These are phyloP conservation scores for Puma concolor DNA, from an alignment of 2,113 vertebrate genomes.

Conservation along the genomic window DNA sequence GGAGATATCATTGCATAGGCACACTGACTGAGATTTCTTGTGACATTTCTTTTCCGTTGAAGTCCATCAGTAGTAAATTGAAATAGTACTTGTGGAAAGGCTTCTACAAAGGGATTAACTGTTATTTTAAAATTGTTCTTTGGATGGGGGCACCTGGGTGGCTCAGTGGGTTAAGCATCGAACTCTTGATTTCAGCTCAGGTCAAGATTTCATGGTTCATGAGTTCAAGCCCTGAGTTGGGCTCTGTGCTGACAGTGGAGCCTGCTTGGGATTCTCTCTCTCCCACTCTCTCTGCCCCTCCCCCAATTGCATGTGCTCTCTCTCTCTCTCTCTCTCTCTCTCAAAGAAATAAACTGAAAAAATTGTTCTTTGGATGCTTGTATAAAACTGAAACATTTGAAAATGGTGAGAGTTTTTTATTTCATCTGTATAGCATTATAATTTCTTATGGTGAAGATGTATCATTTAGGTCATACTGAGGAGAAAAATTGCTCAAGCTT, in stretches of 20 bases:
- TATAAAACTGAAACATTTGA: not conserved
- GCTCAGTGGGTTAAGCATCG: too few relatives aligned
- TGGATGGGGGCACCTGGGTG: not conserved
- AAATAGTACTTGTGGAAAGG: not conserved
- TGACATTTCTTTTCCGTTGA: slow-evolving; percentile 17
- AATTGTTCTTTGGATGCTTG: not conserved
- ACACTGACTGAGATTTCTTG: not conserved
- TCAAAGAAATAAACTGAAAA: not conserved
- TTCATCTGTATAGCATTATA: not conserved
- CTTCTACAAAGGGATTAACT: not conserved
- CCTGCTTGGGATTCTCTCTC: too few relatives aligned
- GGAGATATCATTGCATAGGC: not conserved
- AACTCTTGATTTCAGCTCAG: too few relatives aligned
- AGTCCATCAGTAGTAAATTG: not conserved
- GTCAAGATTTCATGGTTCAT: too few relatives aligned
- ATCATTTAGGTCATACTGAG: not conserved
- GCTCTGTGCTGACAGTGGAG: too few relatives aligned
- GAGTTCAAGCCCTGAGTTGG: too few relatives aligned
- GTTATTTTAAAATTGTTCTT: not conserved
- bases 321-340: too few relatives aligned
- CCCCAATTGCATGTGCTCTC: too few relatives aligned
- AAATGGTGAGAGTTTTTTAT: not conserved
- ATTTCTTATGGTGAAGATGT: not conserved
- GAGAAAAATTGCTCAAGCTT: not conserved
- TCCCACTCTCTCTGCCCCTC: too few relatives aligned